A percentile compares a stretch with the other conserved stretches of the same genome.
Conservation (phyloP, 2,797 vertebrate species). For the Hydrolagus colliei region DNA sequence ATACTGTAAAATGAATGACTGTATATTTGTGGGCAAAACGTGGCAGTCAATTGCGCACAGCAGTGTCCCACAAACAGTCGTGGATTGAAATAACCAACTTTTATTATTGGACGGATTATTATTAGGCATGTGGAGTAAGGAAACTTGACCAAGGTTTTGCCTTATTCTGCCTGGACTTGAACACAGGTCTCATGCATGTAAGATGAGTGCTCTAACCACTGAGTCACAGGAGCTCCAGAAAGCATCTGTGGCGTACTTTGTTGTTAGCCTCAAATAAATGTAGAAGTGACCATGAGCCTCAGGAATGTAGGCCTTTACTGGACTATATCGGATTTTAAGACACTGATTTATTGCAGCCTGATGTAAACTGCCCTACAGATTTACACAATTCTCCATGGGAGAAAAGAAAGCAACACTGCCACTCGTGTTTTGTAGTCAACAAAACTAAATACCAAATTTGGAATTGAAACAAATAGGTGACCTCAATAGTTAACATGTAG, state of each 20-base stretch:
- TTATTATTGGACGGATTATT: too few relatives aligned
- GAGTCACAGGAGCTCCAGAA: background rate
- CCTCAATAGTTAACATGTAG: background rate
- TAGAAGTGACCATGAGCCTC: background rate
- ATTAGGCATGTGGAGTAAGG: too few relatives aligned
- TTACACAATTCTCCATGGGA: background rate
- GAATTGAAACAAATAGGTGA: background rate
- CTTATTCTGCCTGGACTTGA: too few relatives aligned
- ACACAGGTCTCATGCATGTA: too few relatives aligned
- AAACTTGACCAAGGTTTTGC: too few relatives aligned
- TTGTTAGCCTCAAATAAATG: background rate
- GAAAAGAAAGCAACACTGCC: background rate
- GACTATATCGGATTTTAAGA: conserved; percentile 20
- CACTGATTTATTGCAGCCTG: background rate
- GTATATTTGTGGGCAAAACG: too few relatives aligned
- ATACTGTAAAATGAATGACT: too few relatives aligned
- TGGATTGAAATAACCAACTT: too few relatives aligned
- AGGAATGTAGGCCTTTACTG: conserved; percentile 14
- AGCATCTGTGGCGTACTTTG: conserved; percentile 7
- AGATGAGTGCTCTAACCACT: too few relatives aligned
- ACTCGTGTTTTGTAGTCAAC: background rate
- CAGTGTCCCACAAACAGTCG: too few relatives aligned
- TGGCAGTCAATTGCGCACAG: too few relatives aligned
- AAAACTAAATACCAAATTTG: background rate
- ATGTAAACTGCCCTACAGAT: conserved; percentile 6